phyloP scores from a whole-genome alignment of 2,797 vertebrate genomes.

The Hydrophis major region DNA sequence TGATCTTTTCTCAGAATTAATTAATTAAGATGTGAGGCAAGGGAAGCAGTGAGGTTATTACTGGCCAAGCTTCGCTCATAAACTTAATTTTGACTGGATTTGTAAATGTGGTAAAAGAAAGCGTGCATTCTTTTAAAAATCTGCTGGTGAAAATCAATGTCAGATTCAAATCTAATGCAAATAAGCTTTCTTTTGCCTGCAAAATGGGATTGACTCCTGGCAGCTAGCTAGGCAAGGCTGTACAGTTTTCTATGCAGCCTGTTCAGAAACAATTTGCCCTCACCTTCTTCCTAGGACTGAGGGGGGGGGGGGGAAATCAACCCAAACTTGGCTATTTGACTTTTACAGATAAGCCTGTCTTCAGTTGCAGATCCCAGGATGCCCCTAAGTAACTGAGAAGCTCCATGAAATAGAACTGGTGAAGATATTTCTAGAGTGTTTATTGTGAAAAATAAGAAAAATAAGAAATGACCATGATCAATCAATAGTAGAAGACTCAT shows the following conservation, averaged over 20 bases:
- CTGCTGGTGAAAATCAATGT: background rate
- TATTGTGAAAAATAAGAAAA: background rate
- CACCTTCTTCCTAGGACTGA: background rate
- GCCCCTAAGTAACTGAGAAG: background rate
- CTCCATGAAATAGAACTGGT: background rate
- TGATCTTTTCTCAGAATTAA: background rate
- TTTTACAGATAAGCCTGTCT: background rate
- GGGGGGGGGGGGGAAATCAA: fast-evolving
- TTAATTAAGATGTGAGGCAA: background rate
- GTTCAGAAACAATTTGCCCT: background rate
- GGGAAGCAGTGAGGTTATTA: background rate
- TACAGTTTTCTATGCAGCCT: background rate
- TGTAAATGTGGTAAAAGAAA: background rate
- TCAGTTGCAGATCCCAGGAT: background rate
- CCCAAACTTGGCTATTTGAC: background rate
- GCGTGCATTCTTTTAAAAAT: background rate
- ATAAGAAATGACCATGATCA: background rate
- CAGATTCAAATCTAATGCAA: conserved; percentile 20
- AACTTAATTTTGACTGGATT: background rate
- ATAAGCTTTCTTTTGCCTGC: background rate
- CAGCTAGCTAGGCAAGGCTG: background rate
- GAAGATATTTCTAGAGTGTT: background rate
- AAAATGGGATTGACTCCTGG: background rate
- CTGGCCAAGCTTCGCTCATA: background rate
- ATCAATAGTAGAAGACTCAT: background rate